Percentiles rank a stretch among this genome's conserved stretches.
These are phyloP conservation scores for Drosophila subpulchrella DNA, from an alignment of 1,140 invertebrate species.

Conservation along the genomic window DNA sequence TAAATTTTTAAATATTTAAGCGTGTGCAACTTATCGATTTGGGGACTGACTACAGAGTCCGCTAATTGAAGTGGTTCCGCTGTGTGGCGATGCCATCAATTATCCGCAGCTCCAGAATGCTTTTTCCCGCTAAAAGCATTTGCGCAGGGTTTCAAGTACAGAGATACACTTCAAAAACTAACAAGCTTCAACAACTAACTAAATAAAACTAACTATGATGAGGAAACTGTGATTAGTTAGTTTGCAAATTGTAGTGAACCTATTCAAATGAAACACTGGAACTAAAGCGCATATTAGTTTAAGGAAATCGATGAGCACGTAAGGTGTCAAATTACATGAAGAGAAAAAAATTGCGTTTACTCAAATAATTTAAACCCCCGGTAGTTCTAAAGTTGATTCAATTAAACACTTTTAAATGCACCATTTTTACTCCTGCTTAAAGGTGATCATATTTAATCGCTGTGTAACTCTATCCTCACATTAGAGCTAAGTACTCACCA, in stretches of 20 bases:
- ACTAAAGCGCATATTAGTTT: too few relatives aligned
- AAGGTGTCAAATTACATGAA: too few relatives aligned
- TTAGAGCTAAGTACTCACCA: conserved; percentile 61
- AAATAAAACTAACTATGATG: too few relatives aligned
- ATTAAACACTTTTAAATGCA: background rate
- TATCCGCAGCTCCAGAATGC: conserved; percentile 56
- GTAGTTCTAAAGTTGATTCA: background rate
- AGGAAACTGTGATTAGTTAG: too few relatives aligned
- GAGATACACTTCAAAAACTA: conserved; percentile 4
- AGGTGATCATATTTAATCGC: background rate
- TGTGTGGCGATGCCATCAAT: conserved; percentile 62
- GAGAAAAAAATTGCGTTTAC: too few relatives aligned
- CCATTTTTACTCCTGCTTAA: background rate
- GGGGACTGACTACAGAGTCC: conserved; percentile 27
- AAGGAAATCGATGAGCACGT: too few relatives aligned
- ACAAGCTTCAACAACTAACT: too few relatives aligned
- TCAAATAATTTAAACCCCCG: too few relatives aligned
- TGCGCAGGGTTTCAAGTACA: conserved; percentile 11
- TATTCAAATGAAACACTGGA: too few relatives aligned
- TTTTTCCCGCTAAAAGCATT: conserved; percentile 38
- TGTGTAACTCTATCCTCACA: conserved; percentile 38
- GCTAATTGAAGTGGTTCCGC: conserved; percentile 76
- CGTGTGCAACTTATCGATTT: conserved; percentile 71
- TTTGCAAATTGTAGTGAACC: too few relatives aligned
- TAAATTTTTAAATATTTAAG: conserved; percentile 72